Base-by-base conservation (phyloP, 2,113 vertebrate genomes). In the Tapirus terrestris region DNA sequence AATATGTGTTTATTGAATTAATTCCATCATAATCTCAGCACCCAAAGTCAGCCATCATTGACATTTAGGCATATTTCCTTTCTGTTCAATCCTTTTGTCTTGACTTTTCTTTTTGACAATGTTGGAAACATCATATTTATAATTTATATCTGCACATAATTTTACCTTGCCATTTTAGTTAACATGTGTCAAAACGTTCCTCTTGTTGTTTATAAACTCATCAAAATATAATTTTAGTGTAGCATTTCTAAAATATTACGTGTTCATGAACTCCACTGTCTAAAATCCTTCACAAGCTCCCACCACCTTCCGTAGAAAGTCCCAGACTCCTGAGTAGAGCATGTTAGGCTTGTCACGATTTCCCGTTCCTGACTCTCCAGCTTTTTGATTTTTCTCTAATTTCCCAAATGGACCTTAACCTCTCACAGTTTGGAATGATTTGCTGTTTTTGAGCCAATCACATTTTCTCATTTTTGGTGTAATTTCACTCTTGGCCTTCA, bases 111-210 rank as follows among this genome's bases (percentile, higher is more conserved):
- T 96, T 83, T 80, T 79, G 33, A 83, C 39, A 83, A 60, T 65
- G 39, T 83, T 83, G 45, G 72, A 95, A 94, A 95, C 63, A 82
- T 89, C 29, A n/a, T 56, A 76, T 91, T 73, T 85, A 76, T n/a
- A 72, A 92, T 92, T 88, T 67, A 81, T 56, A 31, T n/a, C 8
- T 85, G 16, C 48, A 61, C 4, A 68, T 81, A 68, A 91, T 77
- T 91, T 81, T 93, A 73, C 82, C 14, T 94, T 81, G 4, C 5
- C 13, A 67, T 91, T 87, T 97, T 75, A 80, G 20, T 94, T 81
- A 88, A 94, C 45, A 61, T 91, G 56, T 76, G 56, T 76, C 45
- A 90, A 87, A 91, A 31, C 65, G 76, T 61, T 94, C 36, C 27
- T 20, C 27, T 48, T 89, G 17, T 53, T 84, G 8, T 67, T 68